Conservation (phyloP, 2,113 vertebrate species). For the Ancistrus triradiatus region DNA sequence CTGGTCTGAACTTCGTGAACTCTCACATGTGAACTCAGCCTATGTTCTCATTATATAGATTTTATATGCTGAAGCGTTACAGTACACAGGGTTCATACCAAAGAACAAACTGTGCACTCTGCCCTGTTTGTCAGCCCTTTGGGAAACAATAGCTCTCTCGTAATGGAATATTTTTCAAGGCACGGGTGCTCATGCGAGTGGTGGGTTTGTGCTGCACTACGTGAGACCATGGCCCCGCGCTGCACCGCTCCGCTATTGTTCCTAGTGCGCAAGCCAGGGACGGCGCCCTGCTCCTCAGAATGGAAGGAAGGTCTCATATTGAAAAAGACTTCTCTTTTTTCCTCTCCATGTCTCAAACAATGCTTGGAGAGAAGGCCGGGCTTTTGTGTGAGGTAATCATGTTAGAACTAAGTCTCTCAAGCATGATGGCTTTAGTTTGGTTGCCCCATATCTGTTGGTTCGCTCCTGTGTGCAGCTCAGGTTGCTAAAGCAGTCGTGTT, state of each 20-base stretch:
- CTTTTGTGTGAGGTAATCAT: constrained; percentile 44
- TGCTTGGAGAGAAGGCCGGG: constrained; percentile 32
- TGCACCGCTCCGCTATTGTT: constrained; percentile 41
- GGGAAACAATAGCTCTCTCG: constrained; percentile 24
- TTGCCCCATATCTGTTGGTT: not conserved
- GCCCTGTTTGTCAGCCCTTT: constrained; percentile 1
- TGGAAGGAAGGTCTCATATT: constrained; percentile 67
- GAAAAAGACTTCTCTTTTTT: constrained; percentile 48
- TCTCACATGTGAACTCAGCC: no score
- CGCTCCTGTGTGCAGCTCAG: constrained; percentile 4
- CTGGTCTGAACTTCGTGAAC: no score
- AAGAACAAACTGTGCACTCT: not conserved
- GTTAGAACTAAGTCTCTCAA: constrained; percentile 25
- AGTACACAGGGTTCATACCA: not conserved
- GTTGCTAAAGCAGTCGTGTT: not conserved
- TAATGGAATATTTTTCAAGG: constrained; percentile 40
- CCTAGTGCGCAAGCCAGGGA: constrained; percentile 48
- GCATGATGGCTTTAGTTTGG: constrained; percentile 6
- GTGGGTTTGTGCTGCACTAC: constrained; percentile 15
- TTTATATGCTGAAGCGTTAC: no score
- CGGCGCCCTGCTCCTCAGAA: constrained; percentile 53
- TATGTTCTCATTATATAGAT: no score
- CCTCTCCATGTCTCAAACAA: constrained; percentile 40
- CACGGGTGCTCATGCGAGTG: constrained; percentile 17
- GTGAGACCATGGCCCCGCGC: constrained; percentile 20